Base-by-base conservation (phyloP, 2,888 invertebrate genomes). In the Amblyjoppa proteus region DNA sequence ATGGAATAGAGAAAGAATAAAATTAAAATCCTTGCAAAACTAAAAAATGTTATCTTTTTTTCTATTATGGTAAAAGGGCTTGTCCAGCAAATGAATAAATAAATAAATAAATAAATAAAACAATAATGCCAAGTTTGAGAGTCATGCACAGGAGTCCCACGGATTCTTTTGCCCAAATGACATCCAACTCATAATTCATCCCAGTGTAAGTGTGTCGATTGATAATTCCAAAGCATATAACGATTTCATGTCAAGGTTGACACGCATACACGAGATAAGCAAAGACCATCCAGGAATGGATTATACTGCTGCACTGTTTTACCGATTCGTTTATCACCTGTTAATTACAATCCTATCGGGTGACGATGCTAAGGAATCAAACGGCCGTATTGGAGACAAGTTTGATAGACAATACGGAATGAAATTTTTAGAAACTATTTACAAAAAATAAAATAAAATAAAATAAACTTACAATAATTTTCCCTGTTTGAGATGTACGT, bases 401-500 rank as follows among this genome's bases (percentile, higher is more conserved):
- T 34, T 1, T 16, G 6, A 20, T 71, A 51, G 20, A 69, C 25
- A 25, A 5, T 25, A 41, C 16, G 51, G 9, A 51, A 20, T n/a
- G 3, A 53, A 53, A 53, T 4, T 58, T 25, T 20, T 4, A 20
- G 34, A 71, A 11, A 34, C 4, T 16, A 64, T 3, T 28, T 61
- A 61, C 16, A 53, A 34, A 38, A 41, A 58, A 61, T 25, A 31
- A 61, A 45, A 51, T 64, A 41, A 9, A 61, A 25, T 16, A 0
- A 5, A n/a, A 7, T n/a, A 5, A 68, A 96, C 97, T 97, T 95
- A 98, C 98, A 98, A 95, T 98, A 99, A 94, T 99, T 98, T 95
- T 99, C 98, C 93, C 97, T 96, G 95, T 99, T 99, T 87, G 98
- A 98, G 93, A 99, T 97, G 94, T 98, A 98, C 20, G 98, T 98